phyloP scores from a whole-genome alignment of 2,888 invertebrate species.

The Andricus quercusramuli region DNA sequence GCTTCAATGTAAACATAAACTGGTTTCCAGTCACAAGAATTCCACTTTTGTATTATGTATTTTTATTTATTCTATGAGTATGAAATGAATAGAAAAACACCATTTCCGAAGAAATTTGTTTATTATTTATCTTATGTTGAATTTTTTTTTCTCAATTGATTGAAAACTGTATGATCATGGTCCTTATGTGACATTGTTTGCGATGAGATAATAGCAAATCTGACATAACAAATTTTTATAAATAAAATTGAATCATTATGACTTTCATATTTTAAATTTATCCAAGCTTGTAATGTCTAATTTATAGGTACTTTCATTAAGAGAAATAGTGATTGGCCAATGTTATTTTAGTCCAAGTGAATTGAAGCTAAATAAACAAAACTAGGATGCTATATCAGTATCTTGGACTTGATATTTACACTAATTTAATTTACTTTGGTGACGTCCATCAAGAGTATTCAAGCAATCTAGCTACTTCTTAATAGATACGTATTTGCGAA shows the following conservation, averaged over 20 bases:
- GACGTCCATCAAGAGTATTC: not conserved
- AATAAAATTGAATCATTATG: too few relatives aligned
- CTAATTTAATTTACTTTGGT: not conserved
- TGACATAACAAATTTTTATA: too few relatives aligned
- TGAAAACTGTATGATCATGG: too few relatives aligned
- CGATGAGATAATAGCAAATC: too few relatives aligned
- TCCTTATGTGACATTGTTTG: too few relatives aligned
- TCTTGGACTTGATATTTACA: constrained; percentile 14
- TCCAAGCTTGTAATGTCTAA: too few relatives aligned
- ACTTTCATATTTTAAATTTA: too few relatives aligned
- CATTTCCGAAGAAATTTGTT: too few relatives aligned
- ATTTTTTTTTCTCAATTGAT: too few relatives aligned
- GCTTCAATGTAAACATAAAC: not conserved
- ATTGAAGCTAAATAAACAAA: constrained; percentile 16
- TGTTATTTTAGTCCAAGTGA: not conserved
- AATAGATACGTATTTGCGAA: not conserved
- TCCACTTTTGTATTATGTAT: not conserved
- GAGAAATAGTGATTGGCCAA: not conserved
- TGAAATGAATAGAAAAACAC: not conserved
- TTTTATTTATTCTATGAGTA: not conserved
- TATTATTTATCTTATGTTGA: too few relatives aligned
- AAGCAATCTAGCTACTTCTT: not conserved
- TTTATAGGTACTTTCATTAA: not conserved
- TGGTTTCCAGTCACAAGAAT: not conserved
- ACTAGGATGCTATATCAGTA: not conserved